Percentiles rank a stretch among this genome's conserved stretches.
These are phyloP conservation scores for Epinephelus moara DNA, from an alignment of 2,113 vertebrate genomes.

Conservation along the genomic window DNA sequence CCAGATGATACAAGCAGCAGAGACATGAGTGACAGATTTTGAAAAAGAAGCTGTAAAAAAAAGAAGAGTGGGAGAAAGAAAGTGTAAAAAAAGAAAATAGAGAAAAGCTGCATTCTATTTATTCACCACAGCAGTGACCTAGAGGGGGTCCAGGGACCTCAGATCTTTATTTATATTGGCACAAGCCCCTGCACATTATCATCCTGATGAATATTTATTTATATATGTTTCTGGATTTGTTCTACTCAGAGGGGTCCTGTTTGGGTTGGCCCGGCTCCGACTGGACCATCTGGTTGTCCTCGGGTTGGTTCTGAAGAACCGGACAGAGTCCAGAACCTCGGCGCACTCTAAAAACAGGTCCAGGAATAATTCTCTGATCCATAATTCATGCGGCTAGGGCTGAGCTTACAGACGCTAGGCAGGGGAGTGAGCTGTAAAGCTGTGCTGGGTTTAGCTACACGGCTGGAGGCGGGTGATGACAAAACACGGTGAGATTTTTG, in stretches of 20 bases:
- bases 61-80: slow-evolving; percentile 10
- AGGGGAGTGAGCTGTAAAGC: slow-evolving; percentile 61
- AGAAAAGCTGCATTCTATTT: slow-evolving; percentile 40
- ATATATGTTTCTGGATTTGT: slow-evolving; percentile 79
- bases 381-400: slow-evolving; percentile 60
- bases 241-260: slow-evolving; percentile 74
- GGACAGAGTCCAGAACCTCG: slow-evolving; percentile 66
- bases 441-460: slow-evolving; percentile 41
- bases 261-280: slow-evolving; percentile 80
- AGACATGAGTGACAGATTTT: slow-evolving; percentile 29
- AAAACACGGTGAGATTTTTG: slow-evolving; percentile 49
- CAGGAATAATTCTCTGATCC: slow-evolving; percentile 66
- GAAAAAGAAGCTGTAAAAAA: slow-evolving; percentile 1
- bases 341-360: slow-evolving; percentile 61
- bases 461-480: slow-evolving; percentile 61
- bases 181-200: slow-evolving; percentile 49
- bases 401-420: slow-evolving; percentile 22
- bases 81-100: slow-evolving; percentile 19
- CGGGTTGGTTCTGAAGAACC: slow-evolving; percentile 81
- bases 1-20: slow-evolving; percentile 11
- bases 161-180: slow-evolving; percentile 85
- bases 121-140: slow-evolving; percentile 36
- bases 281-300: slow-evolving; percentile 87
- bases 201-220: slow-evolving; percentile 77
- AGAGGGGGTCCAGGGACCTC: slow-evolving; percentile 55